Base-by-base conservation (phyloP, 2,797 vertebrate genomes). In the Pseudocheirus occidentalis region DNA sequence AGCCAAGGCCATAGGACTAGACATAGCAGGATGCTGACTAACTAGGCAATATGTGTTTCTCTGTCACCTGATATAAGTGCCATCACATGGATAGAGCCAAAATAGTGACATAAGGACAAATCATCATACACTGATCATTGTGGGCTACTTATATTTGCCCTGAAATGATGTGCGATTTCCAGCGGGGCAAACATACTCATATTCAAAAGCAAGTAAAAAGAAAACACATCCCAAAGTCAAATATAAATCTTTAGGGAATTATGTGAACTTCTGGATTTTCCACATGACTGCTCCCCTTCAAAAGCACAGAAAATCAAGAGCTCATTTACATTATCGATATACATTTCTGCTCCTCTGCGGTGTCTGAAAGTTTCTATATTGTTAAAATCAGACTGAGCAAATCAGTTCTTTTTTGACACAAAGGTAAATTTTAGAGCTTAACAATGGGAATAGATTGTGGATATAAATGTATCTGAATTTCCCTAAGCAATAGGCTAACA, bases 321-420 rank as follows among this genome's bases (percentile, higher is more conserved):
- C 73, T 50, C 73, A 87, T 87, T 87, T 87, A 87, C 73, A 87
- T 87, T 87, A 87, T 87, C 10, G 73, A 90, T 94, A 95, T 90
- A 95, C 94, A 97, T 90, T 93, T 50, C 73, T 93, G 90, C 87
- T 81, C 95, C 93, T 92, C 93, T 97, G 92, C 55, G 97, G 96
- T 95, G 92, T 94, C 97, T 96, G 73, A 96, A 94, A 95, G 92
- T 96, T 46, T 56, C 58, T 92, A 62, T 96, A 46, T 91, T 95
- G 96, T 91, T 96, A 53, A 91, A 96, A 94, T 55, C 91, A 81
- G 56, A 97, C 46, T 93, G 87, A 95, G 53, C 50, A 96, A 0
- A 0, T 52, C 66, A 56, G 62, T 55, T 81, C 54, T 92, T 93
- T 55, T 54, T 55, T 87, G 92, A 87, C 93, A 50, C 73, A 87